A percentile compares a stretch with the other conserved stretches of the same genome.
Evolutionary conservation across 2,113 vertebrate genomes (phyloP).

Genomic region (Istiophorus platypterus): DNA sequence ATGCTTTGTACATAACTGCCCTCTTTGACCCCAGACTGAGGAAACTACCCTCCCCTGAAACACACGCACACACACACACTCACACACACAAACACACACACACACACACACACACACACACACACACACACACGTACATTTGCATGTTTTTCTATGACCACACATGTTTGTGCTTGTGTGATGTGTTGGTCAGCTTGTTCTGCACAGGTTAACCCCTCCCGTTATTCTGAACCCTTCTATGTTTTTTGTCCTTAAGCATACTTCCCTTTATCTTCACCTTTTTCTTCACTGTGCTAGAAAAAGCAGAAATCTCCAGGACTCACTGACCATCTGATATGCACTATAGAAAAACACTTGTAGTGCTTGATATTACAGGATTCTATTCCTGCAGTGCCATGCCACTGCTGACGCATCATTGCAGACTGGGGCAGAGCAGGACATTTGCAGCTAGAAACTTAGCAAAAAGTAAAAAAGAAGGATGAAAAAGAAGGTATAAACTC

Average conservation of each 20-base stretch:
- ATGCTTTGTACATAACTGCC: constrained; percentile 75
- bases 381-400: neutral
- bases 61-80: constrained; percentile 16
- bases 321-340: neutral
- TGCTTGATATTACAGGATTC: neutral
- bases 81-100: neutral
- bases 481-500: constrained; percentile 28
- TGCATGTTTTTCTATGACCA: constrained; percentile 46
- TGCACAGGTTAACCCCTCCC: constrained; percentile 60
- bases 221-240: constrained; percentile 19
- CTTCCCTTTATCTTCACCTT: neutral
- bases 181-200: constrained; percentile 64
- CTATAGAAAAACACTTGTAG: neutral
- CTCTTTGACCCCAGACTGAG: constrained; percentile 60
- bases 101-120: constrained; percentile 5
- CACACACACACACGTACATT: constrained; percentile 16
- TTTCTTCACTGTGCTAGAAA: neutral
- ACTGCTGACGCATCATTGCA: constrained; percentile 10
- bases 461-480: constrained; percentile 13
- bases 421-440: neutral
- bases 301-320: neutral
- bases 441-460: constrained; percentile 29
- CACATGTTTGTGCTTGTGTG: constrained; percentile 46
- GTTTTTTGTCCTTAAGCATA: neutral
- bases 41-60: constrained; percentile 50